Conservation (phyloP, 2,113 vertebrate genomes). For the Stomatorhinus ivindoensis region DNA sequence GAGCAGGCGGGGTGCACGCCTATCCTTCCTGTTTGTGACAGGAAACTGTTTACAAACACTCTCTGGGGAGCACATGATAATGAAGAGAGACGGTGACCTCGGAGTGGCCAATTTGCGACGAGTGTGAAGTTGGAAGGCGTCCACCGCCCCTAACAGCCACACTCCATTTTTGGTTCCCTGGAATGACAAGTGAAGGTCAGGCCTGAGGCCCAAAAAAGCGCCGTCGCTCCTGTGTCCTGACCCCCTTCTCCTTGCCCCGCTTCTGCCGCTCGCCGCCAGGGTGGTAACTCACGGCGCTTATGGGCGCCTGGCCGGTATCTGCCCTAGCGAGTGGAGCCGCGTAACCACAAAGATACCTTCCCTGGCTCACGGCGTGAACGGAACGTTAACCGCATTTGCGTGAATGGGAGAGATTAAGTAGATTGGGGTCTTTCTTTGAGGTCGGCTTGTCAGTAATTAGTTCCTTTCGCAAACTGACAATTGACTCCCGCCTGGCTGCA, state of each 20-base stretch:
- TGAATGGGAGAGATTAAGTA: constrained; percentile 10
- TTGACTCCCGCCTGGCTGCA: constrained; percentile 29
- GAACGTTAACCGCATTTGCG: neutral
- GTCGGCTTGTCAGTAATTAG: constrained; percentile 28
- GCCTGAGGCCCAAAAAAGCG: constrained; percentile 23
- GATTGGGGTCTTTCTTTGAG: constrained; percentile 22
- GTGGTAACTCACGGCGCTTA: neutral
- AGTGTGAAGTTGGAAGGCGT: constrained; percentile 31
- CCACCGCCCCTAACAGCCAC: constrained; percentile 24
- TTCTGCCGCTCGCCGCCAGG: neutral
- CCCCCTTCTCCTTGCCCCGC: neutral
- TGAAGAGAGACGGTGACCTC: constrained; percentile 36
- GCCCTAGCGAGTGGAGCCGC: neutral
- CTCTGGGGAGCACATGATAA: constrained; percentile 15
- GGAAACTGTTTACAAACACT: constrained; percentile 30
- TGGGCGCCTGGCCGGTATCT: neutral
- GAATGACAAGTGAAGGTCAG: constrained; percentile 34
- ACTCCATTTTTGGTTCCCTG: constrained; percentile 21
- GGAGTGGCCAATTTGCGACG: constrained; percentile 1
- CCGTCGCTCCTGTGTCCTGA: neutral
- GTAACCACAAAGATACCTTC: neutral
- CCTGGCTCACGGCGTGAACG: neutral
- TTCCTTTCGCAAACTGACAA: constrained; percentile 24
- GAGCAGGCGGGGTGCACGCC: neutral
- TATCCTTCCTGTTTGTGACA: constrained; percentile 8